Evolutionary conservation across 2,797 vertebrate species (phyloP), one percentile per base, ranked within the genome.

Genomic region (Emys orbicularis): DNA sequence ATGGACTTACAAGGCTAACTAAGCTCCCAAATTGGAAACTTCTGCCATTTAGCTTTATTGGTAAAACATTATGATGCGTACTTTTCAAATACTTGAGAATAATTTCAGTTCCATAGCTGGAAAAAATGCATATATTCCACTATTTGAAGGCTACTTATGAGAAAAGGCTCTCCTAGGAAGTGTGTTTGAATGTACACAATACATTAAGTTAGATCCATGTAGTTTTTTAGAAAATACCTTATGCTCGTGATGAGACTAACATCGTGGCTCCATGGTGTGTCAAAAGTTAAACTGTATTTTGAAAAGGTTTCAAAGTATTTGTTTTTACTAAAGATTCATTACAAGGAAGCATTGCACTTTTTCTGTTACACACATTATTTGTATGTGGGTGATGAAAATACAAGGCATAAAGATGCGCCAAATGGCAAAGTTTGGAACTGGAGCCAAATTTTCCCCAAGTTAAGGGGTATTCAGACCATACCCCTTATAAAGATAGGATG

Each of bases 1-100:
- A 79, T 84, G 2, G 6, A 89, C 19, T 21, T 27, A 88, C 5
- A 7, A 44, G 21, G 37, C 10, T 23, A 74, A 56, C 54, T 25
- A 85, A 86, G 12, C 8, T 61, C 21, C 68, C 6, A 13, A 44
- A 2, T 5, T 86, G 27, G 16, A 11, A 54, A 3, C 53, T 89
- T 76, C 49, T 44, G n/a, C 12, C 31, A 31, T 72, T 92, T n/a
- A 88, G 52, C 81, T 81, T 18, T 72, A 86, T 94, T 84, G 88
- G 29, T 88, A 93, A 95, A 89, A 95, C 50, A 9, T 88, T 95
- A 94, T 81, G 92, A 90, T 94, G 84, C 92, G 94, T 95, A 79
- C 53, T 95, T 97, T 97, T 94, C 74, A 97, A 98, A 96, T 92
- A 90, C 50, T 3, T 65, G 57, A 54, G 65, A 85, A 15, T 0